Evolutionary conservation across 2,888 invertebrate species (phyloP), one percentile per base, ranked within the genome.

Genomic region (Trichogramma evanescens): DNA sequence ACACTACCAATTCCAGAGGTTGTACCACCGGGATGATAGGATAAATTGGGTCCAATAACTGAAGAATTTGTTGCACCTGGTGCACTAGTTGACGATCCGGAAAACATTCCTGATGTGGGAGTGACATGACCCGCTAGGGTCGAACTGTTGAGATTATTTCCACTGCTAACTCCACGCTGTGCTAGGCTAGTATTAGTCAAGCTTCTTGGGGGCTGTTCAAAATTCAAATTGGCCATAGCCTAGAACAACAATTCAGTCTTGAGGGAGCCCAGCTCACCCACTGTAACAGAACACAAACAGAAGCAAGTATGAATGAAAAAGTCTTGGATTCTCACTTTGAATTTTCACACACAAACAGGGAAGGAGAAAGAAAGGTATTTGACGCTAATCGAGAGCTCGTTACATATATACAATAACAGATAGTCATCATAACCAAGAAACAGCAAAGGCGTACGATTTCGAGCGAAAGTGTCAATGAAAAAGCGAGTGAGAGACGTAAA

Each of bases 171-270:
- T 80, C 84, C 83, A 66, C 83, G 83, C 79, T 85, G 82, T 73
- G 84, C 82, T 77, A 88, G 82, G 79, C 85, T 85, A 74, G 84
- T 87, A 80, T 89, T 89, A 80, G 89, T 89, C 83, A 92, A 87
- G 84, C 89, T 92, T 83, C 92, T 87, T 81, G 91, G 91, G 73
- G 89, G 88, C 82, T 88, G 89, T 81, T 89, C 89, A 83, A 91
- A 91, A 84, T 92, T 92, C 86, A 92, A 86, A 86, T 91, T 92
- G 84, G 92, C 92, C 91, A 93, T 92, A 86, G 88, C 90, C 89
- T 48, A 6, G 10, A 10, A 48, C 48, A 10, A 13, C 10, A 4
- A 48, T 48, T 48, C 6, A n/a, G 48, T 10, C 10, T 13, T 13
- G 48, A n/a, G 4, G 6, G 10, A 5, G 48, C 13, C 5, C 10